Conservation (phyloP, 2,113 vertebrate genomes). For the Polypterus senegalus region DNA sequence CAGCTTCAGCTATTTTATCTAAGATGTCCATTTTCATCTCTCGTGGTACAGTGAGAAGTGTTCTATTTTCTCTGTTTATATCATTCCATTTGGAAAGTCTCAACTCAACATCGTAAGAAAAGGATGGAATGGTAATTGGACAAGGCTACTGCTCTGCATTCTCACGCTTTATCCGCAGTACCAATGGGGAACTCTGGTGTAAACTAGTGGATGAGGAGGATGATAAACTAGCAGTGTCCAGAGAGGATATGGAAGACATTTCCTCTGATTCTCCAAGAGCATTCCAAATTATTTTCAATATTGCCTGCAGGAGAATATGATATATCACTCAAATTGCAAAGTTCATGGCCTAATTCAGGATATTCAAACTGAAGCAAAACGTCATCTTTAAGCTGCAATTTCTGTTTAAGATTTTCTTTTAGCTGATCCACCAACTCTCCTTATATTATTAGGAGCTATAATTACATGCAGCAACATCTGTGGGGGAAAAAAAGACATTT, state of each 20-base stretch:
- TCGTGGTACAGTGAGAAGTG: conserved; percentile 4
- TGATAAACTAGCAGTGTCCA: conserved; percentile 2
- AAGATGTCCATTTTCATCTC: conserved; percentile 6
- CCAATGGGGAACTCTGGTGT: too few species aligned
- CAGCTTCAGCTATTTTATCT: conserved; percentile 15
- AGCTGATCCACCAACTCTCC: conserved; percentile 2
- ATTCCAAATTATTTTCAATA: conserved; percentile 6
- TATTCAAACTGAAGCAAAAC: conserved; percentile 19
- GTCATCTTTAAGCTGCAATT: conserved; percentile 9
- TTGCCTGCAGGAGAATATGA: conserved; percentile 8
- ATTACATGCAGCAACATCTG: neutral
- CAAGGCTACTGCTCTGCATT: conserved; percentile 16
- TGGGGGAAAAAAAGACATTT: conserved; percentile 1
- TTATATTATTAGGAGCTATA: conserved; percentile 11
- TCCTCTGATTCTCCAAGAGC: neutral
- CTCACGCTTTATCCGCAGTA: neutral
- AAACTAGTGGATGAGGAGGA: neutral
- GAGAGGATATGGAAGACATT: neutral
- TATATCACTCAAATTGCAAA: conserved; percentile 13
- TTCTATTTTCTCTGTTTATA: conserved; percentile 14
- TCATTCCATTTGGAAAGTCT: conserved; percentile 13
- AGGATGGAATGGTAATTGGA: conserved; percentile 14
- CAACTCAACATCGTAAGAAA: conserved; percentile 16
- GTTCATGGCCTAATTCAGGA: conserved; percentile 16
- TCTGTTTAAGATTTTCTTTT: neutral